Conservation (phyloP, 2,797 vertebrate genomes). For the Eulemur rubriventer region DNA sequence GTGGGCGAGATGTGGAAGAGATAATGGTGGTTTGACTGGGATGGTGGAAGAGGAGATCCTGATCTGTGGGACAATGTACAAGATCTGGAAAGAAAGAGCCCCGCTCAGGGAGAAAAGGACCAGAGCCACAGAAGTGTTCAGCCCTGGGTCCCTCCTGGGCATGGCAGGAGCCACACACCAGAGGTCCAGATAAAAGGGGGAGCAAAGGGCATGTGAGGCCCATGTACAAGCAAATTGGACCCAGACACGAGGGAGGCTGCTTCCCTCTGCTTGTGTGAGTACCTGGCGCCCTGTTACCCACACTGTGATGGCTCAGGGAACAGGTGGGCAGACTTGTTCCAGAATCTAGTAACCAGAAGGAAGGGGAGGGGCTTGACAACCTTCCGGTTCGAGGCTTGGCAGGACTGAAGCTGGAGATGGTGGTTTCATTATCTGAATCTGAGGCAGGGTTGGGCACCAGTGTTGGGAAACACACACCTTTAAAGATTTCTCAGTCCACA, state of each 20-base stretch:
- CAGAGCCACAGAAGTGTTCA: background rate
- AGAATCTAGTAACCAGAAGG: background rate
- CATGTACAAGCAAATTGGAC: background rate
- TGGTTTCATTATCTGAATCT: background rate
- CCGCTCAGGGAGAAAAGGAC: background rate
- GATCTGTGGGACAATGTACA: background rate
- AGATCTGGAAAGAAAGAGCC: background rate
- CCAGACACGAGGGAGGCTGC: background rate
- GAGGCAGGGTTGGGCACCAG: background rate
- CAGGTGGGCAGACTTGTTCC: background rate
- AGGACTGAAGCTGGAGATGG: background rate
- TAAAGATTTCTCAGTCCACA: background rate
- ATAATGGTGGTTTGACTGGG: background rate
- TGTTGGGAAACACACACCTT: background rate
- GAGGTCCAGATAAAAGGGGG: background rate
- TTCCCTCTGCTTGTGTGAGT: background rate
- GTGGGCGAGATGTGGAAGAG: background rate
- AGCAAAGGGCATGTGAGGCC: background rate
- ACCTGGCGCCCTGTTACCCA: background rate
- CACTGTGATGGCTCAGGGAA: background rate
- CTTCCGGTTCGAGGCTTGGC: background rate
- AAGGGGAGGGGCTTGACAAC: background rate
- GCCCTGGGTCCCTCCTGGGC: background rate
- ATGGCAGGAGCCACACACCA: background rate
- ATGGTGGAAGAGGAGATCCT: background rate